Percentiles rank a stretch among this genome's conserved stretches.
These are phyloP conservation scores for Opisthograptis luteolata DNA, from an alignment of 2,888 invertebrate genomes.

Conservation along the genomic window DNA sequence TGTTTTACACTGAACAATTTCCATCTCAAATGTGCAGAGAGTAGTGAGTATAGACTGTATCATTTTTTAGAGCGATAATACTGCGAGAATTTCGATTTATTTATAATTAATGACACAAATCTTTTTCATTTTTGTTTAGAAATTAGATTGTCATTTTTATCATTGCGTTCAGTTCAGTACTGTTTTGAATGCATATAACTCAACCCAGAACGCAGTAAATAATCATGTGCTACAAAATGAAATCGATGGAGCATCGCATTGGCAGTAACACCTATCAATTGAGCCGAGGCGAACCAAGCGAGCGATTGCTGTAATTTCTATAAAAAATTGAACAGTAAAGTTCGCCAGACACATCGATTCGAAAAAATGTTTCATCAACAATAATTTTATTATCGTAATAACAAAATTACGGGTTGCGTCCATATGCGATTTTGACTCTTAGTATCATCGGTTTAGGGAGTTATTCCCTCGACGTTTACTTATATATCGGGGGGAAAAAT, in stretches of 20 bases:
- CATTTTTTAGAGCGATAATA: too few species aligned
- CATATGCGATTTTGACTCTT: slow-evolving; percentile 73
- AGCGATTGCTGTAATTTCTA: slow-evolving; percentile 82
- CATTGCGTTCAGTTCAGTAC: neutral
- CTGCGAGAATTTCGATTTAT: too few species aligned
- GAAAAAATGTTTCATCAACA: slow-evolving; percentile 84
- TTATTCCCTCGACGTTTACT: slow-evolving; percentile 63
- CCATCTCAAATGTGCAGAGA: slow-evolving; percentile 15
- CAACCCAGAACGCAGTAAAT: slow-evolving; percentile 10
- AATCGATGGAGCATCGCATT: slow-evolving; percentile 48
- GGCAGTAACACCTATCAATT: slow-evolving; percentile 76
- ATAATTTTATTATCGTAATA: slow-evolving; percentile 84
- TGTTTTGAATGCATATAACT: neutral
- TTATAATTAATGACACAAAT: too few species aligned
- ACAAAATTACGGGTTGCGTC: slow-evolving; percentile 80
- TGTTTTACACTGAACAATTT: slow-evolving; percentile 26
- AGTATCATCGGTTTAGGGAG: slow-evolving; percentile 62
- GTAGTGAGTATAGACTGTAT: neutral
- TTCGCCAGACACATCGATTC: slow-evolving; percentile 81
- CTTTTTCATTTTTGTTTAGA: neutral
- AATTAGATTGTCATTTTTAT: neutral
- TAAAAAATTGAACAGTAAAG: slow-evolving; percentile 80
- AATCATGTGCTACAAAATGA: slow-evolving; percentile 43
- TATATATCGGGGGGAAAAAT: slow-evolving; percentile 81
- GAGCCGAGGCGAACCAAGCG: slow-evolving; percentile 62